Conservation (phyloP, 1,140 invertebrate genomes). For the Neodiprion fabricii region DNA sequence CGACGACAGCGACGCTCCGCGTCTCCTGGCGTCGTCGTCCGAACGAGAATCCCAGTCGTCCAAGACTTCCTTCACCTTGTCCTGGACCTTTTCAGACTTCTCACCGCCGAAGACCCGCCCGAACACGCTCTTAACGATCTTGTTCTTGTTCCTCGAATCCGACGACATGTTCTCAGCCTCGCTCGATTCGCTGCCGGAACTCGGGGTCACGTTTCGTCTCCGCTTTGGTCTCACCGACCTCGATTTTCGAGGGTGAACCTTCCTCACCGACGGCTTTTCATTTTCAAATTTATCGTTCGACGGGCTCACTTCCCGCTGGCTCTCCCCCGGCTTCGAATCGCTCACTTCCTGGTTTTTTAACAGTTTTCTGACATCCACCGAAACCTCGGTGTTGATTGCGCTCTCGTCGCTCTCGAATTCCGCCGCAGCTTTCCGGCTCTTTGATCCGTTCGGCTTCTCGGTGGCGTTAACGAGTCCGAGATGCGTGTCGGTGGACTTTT, state of each 20-base stretch:
- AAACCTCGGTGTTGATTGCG: conserved; percentile 39
- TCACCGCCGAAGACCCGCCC: conserved; percentile 52
- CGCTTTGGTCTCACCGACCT: background rate
- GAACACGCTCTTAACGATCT: conserved; percentile 57
- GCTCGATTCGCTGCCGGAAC: conserved; percentile 12
- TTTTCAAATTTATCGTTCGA: conserved; percentile 8
- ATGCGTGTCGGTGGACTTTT: background rate
- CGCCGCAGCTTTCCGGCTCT: background rate
- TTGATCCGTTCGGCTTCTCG: conserved; percentile 26
- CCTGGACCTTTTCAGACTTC: conserved; percentile 49
- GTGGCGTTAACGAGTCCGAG: conserved; percentile 32
- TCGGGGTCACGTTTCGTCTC: conserved; percentile 17
- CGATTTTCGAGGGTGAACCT: background rate
- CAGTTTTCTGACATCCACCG: conserved; percentile 41
- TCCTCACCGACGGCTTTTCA: conserved; percentile 17
- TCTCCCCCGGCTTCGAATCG: background rate
- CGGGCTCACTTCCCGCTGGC: conserved; percentile 25
- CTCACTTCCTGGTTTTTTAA: conserved; percentile 42
- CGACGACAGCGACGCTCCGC: background rate
- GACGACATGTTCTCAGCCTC: conserved; percentile 33
- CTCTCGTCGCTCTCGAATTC: conserved; percentile 49
- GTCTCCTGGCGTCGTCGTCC: conserved; percentile 44
- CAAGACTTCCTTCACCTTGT: conserved; percentile 55
- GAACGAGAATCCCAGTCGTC: conserved; percentile 56
- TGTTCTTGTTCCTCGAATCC: conserved; percentile 45